These are phyloP conservation scores for Dinomys branickii DNA, from an alignment of 2,113 vertebrate genomes.

Conservation along the genomic window DNA sequence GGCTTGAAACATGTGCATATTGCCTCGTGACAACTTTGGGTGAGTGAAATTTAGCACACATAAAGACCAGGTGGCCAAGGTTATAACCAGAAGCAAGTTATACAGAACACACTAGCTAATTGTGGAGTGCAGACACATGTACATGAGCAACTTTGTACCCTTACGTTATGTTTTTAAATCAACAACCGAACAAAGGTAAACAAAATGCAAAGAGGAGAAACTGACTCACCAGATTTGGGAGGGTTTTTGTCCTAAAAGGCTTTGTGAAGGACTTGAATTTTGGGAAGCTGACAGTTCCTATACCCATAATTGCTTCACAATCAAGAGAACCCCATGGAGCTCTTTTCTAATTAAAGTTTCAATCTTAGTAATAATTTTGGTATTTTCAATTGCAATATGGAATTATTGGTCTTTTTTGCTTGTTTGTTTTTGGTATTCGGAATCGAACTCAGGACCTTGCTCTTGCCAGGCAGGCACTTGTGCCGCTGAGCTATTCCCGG, in stretches of 20 bases:
- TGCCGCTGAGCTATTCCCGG: too few species aligned
- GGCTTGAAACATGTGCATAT: neutral
- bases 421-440: too few species aligned
- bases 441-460: too few species aligned
- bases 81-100: neutral
- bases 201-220: neutral
- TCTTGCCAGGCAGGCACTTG: too few species aligned
- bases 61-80: neutral
- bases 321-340: neutral
- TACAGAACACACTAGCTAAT: neutral
- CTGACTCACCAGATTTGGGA: neutral
- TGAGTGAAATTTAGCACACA: neutral
- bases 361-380: slow-evolving; percentile 2
- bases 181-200: neutral
- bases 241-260: neutral
- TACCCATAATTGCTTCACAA: neutral
- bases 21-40: neutral
- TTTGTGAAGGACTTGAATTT: neutral
- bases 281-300: neutral
- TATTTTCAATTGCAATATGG: slow-evolving; percentile 35
- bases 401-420: neutral
- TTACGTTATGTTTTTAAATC: slow-evolving; percentile 31
- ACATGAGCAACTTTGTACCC: neutral
- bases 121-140: neutral
- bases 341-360: neutral